Evolutionary conservation across 2,888 invertebrate genomes (phyloP).

Genomic region (Xylota segnis): DNA sequence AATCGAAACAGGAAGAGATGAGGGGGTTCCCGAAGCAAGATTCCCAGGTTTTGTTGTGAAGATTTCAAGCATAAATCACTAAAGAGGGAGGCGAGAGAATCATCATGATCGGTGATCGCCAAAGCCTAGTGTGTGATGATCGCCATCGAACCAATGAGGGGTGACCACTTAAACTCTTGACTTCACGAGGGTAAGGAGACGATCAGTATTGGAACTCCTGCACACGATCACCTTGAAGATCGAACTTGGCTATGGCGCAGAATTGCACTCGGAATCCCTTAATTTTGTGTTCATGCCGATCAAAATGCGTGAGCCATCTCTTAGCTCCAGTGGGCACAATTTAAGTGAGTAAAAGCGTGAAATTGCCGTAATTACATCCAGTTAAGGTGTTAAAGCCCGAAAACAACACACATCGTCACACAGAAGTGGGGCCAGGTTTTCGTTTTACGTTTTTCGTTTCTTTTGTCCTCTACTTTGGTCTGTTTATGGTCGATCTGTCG

Average conservation of each 20-base stretch:
- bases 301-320: slow-evolving; percentile 52
- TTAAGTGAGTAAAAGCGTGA: slow-evolving; percentile 44
- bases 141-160: background rate
- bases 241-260: background rate
- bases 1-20: background rate
- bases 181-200: background rate
- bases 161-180: background rate
- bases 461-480: background rate
- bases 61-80: slow-evolving; percentile 43
- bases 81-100: slow-evolving; percentile 15
- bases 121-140: slow-evolving; percentile 1
- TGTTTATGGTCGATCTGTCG: background rate
- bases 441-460: background rate
- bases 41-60: slow-evolving; percentile 29
- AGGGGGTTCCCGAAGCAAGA: background rate
- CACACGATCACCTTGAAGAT: slow-evolving; percentile 43
- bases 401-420: slow-evolving; percentile 29
- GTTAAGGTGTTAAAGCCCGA: slow-evolving; percentile 55
- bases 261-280: slow-evolving; percentile 19
- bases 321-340: slow-evolving; percentile 36
- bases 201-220: background rate
- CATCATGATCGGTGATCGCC: slow-evolving; percentile 42
- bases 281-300: slow-evolving; percentile 34
- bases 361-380: slow-evolving; percentile 60
- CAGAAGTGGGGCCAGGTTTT: slow-evolving; percentile 1